Conservation (phyloP, 1,140 invertebrate species). For the Sarcophaga bullata region DNA sequence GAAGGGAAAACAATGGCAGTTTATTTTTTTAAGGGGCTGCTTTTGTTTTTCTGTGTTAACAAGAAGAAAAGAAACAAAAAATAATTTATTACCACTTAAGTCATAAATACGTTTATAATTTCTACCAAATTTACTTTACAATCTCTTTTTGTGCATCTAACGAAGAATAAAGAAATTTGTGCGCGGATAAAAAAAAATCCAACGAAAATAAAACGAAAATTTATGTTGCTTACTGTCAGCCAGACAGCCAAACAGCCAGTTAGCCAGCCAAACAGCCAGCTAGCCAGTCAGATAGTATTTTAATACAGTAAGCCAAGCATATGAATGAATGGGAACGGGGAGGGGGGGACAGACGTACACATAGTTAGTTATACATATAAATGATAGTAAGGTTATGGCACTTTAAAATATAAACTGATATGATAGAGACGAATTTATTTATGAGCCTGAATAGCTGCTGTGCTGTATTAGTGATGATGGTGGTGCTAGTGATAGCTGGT, state of each 20-base stretch:
- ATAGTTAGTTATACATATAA: neutral
- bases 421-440: conserved; percentile 28
- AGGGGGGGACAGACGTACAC: neutral
- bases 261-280: too few species aligned
- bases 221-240: neutral
- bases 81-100: conserved; percentile 64
- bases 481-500: neutral
- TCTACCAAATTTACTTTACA: conserved; percentile 45
- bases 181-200: neutral
- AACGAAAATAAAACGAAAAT: conserved; percentile 19
- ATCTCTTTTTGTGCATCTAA: conserved; percentile 32
- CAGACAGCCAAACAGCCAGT: too few species aligned
- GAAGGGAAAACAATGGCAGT: neutral
- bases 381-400: conserved; percentile 27
- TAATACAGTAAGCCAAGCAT: too few species aligned
- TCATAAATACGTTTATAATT: conserved; percentile 65
- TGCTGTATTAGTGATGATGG: neutral
- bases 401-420: neutral
- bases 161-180: neutral
- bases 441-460: conserved; percentile 15
- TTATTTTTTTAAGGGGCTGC: neutral
- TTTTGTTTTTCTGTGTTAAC: neutral
- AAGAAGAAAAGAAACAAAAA: conserved; percentile 36
- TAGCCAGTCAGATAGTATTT: too few species aligned
- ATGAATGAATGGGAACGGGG: too few species aligned